Evolutionary conservation across 2,797 vertebrate genomes (phyloP).

Genomic region (Pantherophis alleghaniensis): DNA sequence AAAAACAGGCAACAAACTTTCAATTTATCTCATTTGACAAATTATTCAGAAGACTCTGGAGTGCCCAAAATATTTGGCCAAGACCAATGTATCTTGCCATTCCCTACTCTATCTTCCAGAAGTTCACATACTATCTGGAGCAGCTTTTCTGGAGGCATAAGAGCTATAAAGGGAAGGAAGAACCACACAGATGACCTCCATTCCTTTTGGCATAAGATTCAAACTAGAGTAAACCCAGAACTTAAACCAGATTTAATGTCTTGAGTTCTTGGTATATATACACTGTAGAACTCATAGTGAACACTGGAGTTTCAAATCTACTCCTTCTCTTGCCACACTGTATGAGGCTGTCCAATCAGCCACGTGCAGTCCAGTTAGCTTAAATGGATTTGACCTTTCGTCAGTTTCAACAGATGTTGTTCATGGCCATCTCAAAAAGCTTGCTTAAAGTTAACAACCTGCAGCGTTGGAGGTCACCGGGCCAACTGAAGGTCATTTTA

Average conservation of each 20-base stretch:
- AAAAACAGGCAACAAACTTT: conserved; percentile 75
- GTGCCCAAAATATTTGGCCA: background rate
- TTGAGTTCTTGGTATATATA: background rate
- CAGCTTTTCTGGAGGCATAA: background rate
- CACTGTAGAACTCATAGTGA: background rate
- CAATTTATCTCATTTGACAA: conserved; percentile 75
- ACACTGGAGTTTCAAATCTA: background rate
- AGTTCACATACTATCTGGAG: background rate
- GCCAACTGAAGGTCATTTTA: conserved; percentile 80
- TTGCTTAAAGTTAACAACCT: conserved; percentile 80
- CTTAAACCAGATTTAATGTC: background rate
- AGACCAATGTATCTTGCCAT: background rate
- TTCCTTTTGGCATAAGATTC: background rate
- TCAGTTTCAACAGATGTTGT: conserved; percentile 74
- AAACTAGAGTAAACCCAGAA: background rate
- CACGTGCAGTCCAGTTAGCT: conserved; percentile 59
- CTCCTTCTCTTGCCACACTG: background rate
- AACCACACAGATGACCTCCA: background rate
- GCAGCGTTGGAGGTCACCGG: conserved; percentile 77
- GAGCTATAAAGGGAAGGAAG: background rate
- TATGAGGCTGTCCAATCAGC: conserved; percentile 23
- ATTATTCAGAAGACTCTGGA: conserved; percentile 68
- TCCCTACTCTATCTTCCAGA: background rate
- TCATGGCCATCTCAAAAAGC: conserved; percentile 75
- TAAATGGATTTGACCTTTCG: conserved; percentile 82